Evolutionary conservation across 1,140 invertebrate species (phyloP).

Genomic region (Pinna nobilis): DNA sequence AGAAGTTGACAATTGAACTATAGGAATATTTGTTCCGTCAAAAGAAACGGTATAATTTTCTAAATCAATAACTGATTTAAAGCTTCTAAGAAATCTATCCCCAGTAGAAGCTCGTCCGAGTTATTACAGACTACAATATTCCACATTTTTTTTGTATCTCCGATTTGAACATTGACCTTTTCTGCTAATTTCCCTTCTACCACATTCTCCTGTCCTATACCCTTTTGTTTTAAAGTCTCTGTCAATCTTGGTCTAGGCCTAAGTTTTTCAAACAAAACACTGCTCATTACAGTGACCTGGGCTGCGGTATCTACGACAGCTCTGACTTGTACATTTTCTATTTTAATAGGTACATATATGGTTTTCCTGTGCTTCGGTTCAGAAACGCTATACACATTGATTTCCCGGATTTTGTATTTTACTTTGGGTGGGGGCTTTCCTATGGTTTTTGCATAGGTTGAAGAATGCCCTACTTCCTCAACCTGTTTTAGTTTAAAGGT

Average conservation of each 20-base stretch:
- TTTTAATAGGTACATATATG: constrained; percentile 3
- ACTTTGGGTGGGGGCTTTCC: background rate
- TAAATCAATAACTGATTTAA: background rate
- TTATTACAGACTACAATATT: constrained; percentile 2
- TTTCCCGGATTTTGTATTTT: background rate
- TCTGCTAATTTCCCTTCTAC: background rate
- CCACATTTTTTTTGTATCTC: background rate
- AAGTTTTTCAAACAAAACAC: background rate
- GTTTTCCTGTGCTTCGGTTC: background rate
- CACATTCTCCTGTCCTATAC: background rate
- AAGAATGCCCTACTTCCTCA: constrained; percentile 7
- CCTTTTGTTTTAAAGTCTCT: background rate
- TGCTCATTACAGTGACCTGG: constrained; percentile 15
- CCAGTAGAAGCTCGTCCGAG: background rate
- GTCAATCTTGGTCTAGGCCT: too few species aligned
- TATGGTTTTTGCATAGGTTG: background rate
- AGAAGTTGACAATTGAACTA: too few species aligned
- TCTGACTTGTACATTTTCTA: background rate
- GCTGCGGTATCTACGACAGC: constrained; percentile 26
- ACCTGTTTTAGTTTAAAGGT: constrained; percentile 9
- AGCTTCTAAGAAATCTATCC: constrained; percentile 11
- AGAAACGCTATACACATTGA: background rate
- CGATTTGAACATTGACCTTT: background rate
- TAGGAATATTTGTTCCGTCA: background rate
- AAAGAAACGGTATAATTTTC: background rate